phyloP scores from a whole-genome alignment of 1,140 invertebrate genomes.

The Brachionus rubens region DNA sequence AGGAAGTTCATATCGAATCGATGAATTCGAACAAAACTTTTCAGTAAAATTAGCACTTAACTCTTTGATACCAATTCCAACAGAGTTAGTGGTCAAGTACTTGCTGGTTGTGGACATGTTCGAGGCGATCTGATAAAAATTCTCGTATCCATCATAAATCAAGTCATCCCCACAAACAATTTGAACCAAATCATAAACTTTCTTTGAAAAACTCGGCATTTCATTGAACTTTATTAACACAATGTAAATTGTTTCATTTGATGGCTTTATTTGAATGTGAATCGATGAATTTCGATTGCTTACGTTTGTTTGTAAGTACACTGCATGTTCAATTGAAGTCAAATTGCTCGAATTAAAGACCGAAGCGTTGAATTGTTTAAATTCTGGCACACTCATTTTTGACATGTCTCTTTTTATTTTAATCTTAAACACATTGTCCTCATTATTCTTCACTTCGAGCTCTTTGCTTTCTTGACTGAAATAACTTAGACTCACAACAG shows the following conservation, averaged over 20 bases:
- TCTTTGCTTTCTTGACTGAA: not conserved
- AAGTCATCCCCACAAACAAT: not conserved
- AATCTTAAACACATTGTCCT: not conserved
- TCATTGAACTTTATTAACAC: too few relatives aligned
- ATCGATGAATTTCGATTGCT: too few relatives aligned
- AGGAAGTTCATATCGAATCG: too few relatives aligned
- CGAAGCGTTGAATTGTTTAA: not conserved
- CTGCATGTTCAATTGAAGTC: too few relatives aligned
- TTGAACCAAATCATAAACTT: not conserved
- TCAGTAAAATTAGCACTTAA: too few relatives aligned
- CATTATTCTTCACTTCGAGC: not conserved
- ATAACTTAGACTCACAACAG: not conserved
- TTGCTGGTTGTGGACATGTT: not conserved
- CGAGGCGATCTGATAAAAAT: not conserved
- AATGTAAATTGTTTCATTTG: too few relatives aligned
- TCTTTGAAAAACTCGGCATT: not conserved
- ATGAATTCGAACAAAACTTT: too few relatives aligned
- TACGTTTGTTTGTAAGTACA: too few relatives aligned
- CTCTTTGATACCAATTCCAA: not conserved
- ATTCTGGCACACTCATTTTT: not conserved
- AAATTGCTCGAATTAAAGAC: not conserved
- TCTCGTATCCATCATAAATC: not conserved
- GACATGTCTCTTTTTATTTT: not conserved
- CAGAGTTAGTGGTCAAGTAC: not conserved
- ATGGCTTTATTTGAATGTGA: too few relatives aligned